Conservation (phyloP, 1,140 invertebrate genomes). For the fruit fly (Drosophila melanogaster) region DNA sequence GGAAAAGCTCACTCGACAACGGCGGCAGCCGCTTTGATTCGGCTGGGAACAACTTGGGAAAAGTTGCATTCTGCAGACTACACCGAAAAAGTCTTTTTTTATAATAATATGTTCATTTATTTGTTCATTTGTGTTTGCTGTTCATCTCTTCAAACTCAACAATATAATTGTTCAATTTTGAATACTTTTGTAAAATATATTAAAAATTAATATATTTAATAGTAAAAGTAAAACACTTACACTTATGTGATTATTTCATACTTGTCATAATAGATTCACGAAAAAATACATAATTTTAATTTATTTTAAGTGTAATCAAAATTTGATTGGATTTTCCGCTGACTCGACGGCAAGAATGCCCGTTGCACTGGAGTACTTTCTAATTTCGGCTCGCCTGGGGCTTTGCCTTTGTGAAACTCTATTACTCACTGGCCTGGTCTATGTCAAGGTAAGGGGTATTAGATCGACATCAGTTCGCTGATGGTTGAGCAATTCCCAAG, state of each 20-base stretch:
- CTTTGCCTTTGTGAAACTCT: slow-evolving; percentile 55
- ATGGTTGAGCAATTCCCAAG: slow-evolving; percentile 56
- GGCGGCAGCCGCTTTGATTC: slow-evolving; percentile 43
- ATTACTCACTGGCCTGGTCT: slow-evolving; percentile 64
- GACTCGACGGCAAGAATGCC: slow-evolving; percentile 17
- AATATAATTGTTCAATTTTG: no score
- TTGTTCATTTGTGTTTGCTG: no score
- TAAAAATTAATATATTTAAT: no score
- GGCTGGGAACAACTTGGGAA: slow-evolving; percentile 14
- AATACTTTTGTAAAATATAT: no score
- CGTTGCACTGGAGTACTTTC: slow-evolving; percentile 38
- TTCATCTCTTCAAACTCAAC: no score
- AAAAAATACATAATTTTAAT: not conserved
- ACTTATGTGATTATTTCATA: no score
- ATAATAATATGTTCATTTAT: no score
- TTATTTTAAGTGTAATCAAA: not conserved
- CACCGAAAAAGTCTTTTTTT: no score
- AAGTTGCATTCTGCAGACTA: slow-evolving; percentile 21
- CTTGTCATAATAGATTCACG: not conserved
- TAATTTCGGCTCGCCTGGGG: slow-evolving; percentile 43
- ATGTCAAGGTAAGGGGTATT: slow-evolving; percentile 71
- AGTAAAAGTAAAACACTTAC: no score
- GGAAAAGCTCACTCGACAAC: slow-evolving; percentile 18
- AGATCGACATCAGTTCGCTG: slow-evolving; percentile 46
- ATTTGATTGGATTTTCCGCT: not conserved